Evolutionary conservation across 2,888 invertebrate genomes (phyloP), one percentile per base, ranked within the genome.

Genomic region (Aspidiotus rigidus): DNA sequence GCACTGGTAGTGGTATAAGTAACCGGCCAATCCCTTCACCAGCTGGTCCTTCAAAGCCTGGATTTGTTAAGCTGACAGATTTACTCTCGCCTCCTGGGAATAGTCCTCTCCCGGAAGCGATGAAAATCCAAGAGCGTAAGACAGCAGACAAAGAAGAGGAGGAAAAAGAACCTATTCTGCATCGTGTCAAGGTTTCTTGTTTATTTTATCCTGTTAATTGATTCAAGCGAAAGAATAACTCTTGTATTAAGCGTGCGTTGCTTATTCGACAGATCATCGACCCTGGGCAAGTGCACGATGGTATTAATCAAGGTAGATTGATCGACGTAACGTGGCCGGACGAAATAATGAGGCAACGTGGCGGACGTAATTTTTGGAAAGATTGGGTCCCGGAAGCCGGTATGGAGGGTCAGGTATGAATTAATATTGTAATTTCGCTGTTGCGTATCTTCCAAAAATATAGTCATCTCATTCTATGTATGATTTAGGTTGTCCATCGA

Each of bases 241-340:
- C 13, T 15, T 10, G 5, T 56, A 56, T 56, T 56, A 53, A 11
- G 3, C 13, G n/a, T 53, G 3, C 13, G n/a, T 53, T 56, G 10
- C 28, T 59, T 59, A 28, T 69, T 69, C 41, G 49, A 13, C 53
- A 72, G 75, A 75, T 85, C 73, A 78, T 82, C 73, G 85, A 86
- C 77, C 84, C 85, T 11, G 84, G 83, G 77, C 82, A 85, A 75
- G 92, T 95, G 59, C 95, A 91, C 76, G 93, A 95, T 77, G 91
- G 90, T 72, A 88, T 96, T 70, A 96, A 96, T 78, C 80, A 93
- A 73, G 93, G 93, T 9, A 81, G 93, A 72, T 81, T 93, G 72
- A 93, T 94, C 71, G 95, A 95, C 76, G 94, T 96, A n/a, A 85
- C 87, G 74, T 98, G 97, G 97, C 97, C 97, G 0, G 88, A 88